These are phyloP conservation scores for Druon quercuslanigerum DNA, from an alignment of 1,140 invertebrate genomes.

Conservation along the genomic window DNA sequence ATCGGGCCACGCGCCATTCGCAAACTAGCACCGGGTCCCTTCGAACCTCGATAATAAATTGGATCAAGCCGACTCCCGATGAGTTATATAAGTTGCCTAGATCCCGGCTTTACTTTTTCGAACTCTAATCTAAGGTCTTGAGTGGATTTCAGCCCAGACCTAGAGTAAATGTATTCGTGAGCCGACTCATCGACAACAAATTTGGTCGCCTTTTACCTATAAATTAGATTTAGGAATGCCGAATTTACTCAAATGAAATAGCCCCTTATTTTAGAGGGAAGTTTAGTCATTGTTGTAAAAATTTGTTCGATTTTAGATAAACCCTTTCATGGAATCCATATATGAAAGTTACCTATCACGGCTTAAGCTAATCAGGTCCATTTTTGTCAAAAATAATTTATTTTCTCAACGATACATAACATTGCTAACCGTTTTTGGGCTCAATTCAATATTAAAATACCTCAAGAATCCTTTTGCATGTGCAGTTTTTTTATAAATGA, in stretches of 20 bases:
- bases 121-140: conserved; percentile 74
- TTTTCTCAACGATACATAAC: too few species aligned
- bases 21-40: conserved; percentile 53
- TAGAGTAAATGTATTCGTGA: conserved; percentile 70
- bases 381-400: too few species aligned
- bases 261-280: neutral
- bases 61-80: conserved; percentile 71
- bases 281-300: too few species aligned
- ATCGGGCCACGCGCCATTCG: conserved; percentile 52
- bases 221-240: conserved; percentile 20
- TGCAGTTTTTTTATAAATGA: too few species aligned
- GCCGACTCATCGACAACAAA: conserved; percentile 47
- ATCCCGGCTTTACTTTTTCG: conserved; percentile 68
- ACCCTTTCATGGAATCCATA: too few species aligned
- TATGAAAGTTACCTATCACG: too few species aligned
- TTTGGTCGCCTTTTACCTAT: conserved; percentile 46
- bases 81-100: conserved; percentile 70
- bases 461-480: too few species aligned
- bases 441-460: too few species aligned
- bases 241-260: neutral
- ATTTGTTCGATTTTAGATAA: too few species aligned
- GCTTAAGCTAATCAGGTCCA: too few species aligned
- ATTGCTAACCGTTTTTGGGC: too few species aligned
- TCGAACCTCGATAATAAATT: conserved; percentile 69
- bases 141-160: conserved; percentile 70